Evolutionary conservation across 2,888 invertebrate species (phyloP), one percentile per base, ranked within the genome.

Genomic region (Scaeva pyrastri): DNA sequence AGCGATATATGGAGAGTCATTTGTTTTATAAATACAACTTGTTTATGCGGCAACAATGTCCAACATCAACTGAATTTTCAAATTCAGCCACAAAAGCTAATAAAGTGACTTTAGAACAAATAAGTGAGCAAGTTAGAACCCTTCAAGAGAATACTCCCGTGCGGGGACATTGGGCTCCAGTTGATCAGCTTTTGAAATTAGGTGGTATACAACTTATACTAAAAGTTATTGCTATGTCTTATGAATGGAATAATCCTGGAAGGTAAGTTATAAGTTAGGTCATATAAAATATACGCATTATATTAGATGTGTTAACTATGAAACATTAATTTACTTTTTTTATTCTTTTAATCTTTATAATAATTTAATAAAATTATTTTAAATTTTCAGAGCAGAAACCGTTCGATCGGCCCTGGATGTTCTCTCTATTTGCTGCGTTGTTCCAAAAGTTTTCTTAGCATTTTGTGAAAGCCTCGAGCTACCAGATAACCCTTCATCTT

Each of bases 1-100:
- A 97, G 90, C 95, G 97, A 89, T 99, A 99, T 90, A 95, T 98
- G 91, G 98, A 98, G 91, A 97, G 98, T 0, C 99, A 99, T 92
- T 93, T 99, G 70, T 95, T 95, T 89, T 93, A 95, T 71, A 96
- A 96, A 92, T 95, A 96, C n/a, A 96, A 96, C 87, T 95, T 95
- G 87, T 92, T 96, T 87, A 93, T 95, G 90, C 92, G 95, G 88
- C 93, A 94, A 77, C 94, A 95, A 90, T 93, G 93, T 89, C 93
- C 93, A 12, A 91, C 90, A 0, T 90, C 91, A 1, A 90, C 89
- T 11, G 91, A 90, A 66, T 90, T 90, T 50, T 90, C 92, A 16
- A 93, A 93, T 77, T 93, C 93, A 14, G 91, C 91, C 16, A 93
- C 93, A 45, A 94, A 94, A 89, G 95, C 95, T 0, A 94, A 94